These are phyloP conservation scores for Chorisops tibialis DNA, from an alignment of 2,888 invertebrate genomes.

Conservation along the genomic window DNA sequence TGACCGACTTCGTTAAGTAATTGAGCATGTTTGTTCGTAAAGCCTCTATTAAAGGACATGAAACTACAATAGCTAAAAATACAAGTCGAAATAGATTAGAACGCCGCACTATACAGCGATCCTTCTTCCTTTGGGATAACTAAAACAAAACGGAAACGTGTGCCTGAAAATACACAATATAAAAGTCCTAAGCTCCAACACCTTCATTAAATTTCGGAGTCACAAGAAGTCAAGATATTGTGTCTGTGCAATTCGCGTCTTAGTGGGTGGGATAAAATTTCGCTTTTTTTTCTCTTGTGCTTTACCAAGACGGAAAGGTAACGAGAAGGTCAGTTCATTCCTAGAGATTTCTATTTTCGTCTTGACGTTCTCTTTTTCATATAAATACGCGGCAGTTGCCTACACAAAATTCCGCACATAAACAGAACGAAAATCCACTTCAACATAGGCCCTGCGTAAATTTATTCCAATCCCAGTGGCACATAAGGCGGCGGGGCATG, in stretches of 20 bases:
- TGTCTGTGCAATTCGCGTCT: neutral
- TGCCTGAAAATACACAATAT: too few species aligned
- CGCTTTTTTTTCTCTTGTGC: neutral
- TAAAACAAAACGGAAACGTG: too few species aligned
- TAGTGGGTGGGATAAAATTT: slow-evolving; percentile 1
- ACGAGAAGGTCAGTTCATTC: slow-evolving; percentile 19
- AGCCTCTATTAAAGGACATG: too few species aligned
- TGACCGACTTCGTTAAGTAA: too few species aligned
- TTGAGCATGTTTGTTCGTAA: too few species aligned
- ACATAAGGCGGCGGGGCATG: slow-evolving; percentile 32
- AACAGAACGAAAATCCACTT: neutral
- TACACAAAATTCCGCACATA: slow-evolving; percentile 4
- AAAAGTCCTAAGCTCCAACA: too few species aligned
- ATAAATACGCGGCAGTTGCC: neutral
- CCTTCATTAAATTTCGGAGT: too few species aligned
- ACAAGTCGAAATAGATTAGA: too few species aligned
- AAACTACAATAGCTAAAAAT: too few species aligned
- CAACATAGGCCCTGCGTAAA: slow-evolving; percentile 29
- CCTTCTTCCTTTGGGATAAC: too few species aligned
- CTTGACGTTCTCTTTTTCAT: neutral
- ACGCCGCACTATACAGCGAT: too few species aligned
- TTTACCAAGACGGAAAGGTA: slow-evolving; percentile 2
- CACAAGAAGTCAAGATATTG: too few species aligned
- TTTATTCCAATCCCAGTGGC: slow-evolving; percentile 32
- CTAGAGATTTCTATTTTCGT: neutral